Percentiles rank a stretch among this genome's conserved stretches.
These are phyloP conservation scores for Melanophora roralis DNA, from an alignment of 2,888 invertebrate genomes.

Conservation along the genomic window DNA sequence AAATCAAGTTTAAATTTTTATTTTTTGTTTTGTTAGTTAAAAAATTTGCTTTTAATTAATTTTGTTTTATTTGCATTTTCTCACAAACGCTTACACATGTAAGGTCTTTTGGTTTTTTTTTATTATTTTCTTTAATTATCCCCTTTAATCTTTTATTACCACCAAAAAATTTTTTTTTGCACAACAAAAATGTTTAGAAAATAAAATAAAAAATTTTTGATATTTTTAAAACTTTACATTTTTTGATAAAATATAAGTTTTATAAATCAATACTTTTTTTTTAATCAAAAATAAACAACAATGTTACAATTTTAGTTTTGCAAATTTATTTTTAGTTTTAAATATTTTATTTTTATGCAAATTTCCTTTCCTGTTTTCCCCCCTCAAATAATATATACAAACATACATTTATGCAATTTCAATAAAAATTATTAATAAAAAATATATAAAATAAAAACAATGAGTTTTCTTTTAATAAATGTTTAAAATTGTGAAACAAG, in stretches of 20 bases:
- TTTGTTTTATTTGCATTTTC: neutral
- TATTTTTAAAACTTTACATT: neutral
- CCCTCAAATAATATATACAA: conserved; percentile 23
- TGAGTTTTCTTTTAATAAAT: too few species aligned
- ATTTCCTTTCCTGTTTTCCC: neutral
- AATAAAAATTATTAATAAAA: conserved; percentile 41
- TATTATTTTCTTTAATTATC: neutral
- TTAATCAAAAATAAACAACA: too few species aligned
- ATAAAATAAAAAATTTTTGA: conserved; percentile 24
- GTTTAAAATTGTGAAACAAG: too few species aligned
- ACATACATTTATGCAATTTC: conserved; percentile 26
- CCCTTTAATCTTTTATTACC: neutral
- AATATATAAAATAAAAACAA: neutral
- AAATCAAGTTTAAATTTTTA: conserved; percentile 15
- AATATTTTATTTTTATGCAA: conserved; percentile 49
- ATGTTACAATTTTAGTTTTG: neutral
- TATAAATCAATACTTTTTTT: too few species aligned
- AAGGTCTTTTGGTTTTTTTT: conserved; percentile 50
- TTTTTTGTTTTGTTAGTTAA: conserved; percentile 14
- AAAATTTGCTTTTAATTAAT: too few species aligned
- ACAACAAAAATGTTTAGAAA: conserved; percentile 22
- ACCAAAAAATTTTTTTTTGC: conserved; percentile 49
- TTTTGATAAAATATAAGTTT: neutral
- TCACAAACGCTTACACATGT: conserved; percentile 8
- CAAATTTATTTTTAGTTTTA: conserved; percentile 20